phyloP scores from a whole-genome alignment of 2,888 invertebrate genomes.

The Pterobdella sp. region DNA sequence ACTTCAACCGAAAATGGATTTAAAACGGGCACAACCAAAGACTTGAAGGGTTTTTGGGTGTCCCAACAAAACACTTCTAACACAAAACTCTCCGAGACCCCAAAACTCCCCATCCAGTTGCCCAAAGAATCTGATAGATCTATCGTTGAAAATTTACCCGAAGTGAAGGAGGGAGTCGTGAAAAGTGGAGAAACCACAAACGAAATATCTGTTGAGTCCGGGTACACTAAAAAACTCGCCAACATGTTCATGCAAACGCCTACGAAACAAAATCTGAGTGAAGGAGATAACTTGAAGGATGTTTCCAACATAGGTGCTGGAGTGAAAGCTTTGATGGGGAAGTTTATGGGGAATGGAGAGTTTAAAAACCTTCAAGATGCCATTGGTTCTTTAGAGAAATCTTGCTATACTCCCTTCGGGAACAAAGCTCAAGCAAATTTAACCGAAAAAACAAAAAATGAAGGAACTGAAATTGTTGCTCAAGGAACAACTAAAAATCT shows the following conservation, averaged over 20 bases:
- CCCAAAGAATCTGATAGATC: not conserved
- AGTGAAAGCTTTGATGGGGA: not conserved
- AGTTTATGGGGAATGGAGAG: not conserved
- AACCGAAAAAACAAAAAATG: not conserved
- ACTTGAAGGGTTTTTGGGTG: not conserved
- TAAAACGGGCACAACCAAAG: not conserved
- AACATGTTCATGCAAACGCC: not conserved
- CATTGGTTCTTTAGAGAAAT: too few relatives aligned
- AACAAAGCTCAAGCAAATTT: not conserved
- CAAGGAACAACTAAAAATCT: slow-evolving; percentile 5
- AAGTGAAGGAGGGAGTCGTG: not conserved
- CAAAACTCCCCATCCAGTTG: not conserved
- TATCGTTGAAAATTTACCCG: not conserved
- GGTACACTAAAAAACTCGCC: not conserved
- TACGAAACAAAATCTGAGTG: not conserved
- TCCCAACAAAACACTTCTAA: not conserved
- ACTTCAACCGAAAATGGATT: not conserved
- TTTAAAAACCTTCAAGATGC: too few relatives aligned
- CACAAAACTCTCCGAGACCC: not conserved
- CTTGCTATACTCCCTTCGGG: not conserved
- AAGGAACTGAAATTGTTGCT: not conserved
- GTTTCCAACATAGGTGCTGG: not conserved
- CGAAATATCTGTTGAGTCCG: not conserved
- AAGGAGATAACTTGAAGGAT: not conserved
- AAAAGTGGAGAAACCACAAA: not conserved